Evolutionary conservation across 2,113 vertebrate genomes (phyloP).

Genomic region (Ctenomys sociabilis): DNA sequence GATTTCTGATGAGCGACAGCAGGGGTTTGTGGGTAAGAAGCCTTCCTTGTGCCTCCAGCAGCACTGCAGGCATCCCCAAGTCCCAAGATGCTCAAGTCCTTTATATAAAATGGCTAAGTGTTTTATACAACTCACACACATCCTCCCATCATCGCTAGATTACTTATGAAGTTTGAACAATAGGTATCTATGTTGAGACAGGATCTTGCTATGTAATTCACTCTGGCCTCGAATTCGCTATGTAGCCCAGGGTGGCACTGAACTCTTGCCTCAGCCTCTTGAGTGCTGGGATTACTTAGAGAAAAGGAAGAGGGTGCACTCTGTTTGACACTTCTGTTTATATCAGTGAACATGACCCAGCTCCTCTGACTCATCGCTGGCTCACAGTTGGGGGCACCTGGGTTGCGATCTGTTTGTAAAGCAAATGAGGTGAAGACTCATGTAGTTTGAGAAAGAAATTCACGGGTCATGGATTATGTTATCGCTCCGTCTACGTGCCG

Average conservation of each 20-base stretch:
- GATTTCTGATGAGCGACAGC: conserved; percentile 89
- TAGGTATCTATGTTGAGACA: too few species aligned
- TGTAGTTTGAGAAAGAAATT: background rate
- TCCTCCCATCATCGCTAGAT: background rate
- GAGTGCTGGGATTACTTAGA: too few species aligned
- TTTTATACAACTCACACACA: background rate
- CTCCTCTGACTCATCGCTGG: background rate
- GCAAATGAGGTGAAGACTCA: background rate
- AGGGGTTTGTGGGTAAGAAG: conserved; percentile 90
- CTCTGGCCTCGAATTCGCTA: too few species aligned
- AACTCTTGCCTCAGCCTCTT: too few species aligned
- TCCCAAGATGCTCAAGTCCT: background rate
- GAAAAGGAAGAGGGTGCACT: background rate
- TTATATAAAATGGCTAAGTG: too few species aligned
- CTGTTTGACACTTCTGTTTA: background rate
- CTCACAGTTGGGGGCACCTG: background rate
- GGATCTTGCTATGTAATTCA: too few species aligned
- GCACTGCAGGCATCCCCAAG: rapidly evolving
- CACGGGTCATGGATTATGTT: background rate
- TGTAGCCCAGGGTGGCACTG: too few species aligned
- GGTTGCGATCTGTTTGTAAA: background rate
- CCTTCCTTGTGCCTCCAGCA: background rate
- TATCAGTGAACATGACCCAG: background rate
- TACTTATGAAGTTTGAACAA: too few species aligned
- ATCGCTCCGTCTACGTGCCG: background rate